These are phyloP conservation scores for Mus spicilegus DNA, from an alignment of 2,113 vertebrate genomes.

Conservation along the genomic window DNA sequence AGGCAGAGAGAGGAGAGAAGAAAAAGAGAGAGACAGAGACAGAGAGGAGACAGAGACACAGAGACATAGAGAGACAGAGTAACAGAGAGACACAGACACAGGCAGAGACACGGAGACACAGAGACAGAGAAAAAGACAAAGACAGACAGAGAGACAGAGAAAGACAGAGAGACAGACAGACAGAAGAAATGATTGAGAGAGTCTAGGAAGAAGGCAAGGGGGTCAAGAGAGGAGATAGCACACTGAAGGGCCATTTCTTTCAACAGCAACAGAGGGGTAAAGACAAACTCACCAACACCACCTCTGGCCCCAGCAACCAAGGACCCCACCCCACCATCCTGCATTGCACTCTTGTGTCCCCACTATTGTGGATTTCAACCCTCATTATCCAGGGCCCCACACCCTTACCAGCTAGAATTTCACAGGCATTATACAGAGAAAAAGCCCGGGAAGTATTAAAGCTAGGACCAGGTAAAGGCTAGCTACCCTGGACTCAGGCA, in stretches of 20 bases:
- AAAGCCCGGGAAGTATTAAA: neutral
- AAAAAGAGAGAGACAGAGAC: neutral
- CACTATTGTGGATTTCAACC: neutral
- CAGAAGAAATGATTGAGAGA: neutral
- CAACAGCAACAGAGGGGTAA: neutral
- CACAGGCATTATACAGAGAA: neutral
- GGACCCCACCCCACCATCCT: neutral
- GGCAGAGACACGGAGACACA: neutral
- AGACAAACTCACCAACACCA: no score
- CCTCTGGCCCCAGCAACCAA: no score
- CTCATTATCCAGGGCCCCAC: neutral
- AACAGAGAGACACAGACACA: no score
- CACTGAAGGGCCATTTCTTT: neutral
- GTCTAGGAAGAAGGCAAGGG: no score
- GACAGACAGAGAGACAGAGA: no score
- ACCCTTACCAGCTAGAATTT: neutral
- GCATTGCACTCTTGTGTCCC: neutral
- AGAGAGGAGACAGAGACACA: no score
- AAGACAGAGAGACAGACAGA: no score
- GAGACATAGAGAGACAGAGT: neutral
- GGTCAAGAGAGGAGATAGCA: neutral
- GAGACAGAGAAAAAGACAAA: no score
- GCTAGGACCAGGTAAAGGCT: neutral
- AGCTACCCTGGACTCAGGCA: neutral
- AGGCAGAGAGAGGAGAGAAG: neutral